Evolutionary conservation across 2,888 invertebrate species (phyloP).

Genomic region (Priocnemis perturbator): DNA sequence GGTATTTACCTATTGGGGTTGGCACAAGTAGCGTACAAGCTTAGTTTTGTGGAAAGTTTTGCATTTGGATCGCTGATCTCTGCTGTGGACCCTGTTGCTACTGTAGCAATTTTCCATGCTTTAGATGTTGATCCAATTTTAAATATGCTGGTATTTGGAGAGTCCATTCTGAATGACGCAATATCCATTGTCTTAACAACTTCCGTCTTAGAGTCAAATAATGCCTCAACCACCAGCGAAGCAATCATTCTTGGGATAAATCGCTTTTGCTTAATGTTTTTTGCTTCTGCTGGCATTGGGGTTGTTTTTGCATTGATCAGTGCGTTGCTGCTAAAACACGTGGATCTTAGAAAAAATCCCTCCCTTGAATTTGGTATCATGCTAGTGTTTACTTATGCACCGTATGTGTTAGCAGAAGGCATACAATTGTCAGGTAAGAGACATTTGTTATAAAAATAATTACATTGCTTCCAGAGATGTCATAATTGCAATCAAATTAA

Average conservation of each 20-base stretch:
- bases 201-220: conserved; percentile 85
- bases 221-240: conserved; percentile 84
- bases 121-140: conserved; percentile 97
- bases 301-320: conserved; percentile 95
- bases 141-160: conserved; percentile 99
- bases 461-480: conserved; percentile 6
- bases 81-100: conserved; percentile 99
- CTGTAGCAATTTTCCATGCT: conserved; percentile 98
- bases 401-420: conserved; percentile 98
- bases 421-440: conserved; percentile 89
- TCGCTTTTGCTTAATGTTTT: conserved; percentile 97
- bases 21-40: conserved; percentile 92
- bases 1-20: conserved; percentile 96
- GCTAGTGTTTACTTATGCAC: conserved; percentile 98
- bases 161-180: conserved; percentile 97
- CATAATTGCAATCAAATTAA: conserved; percentile 8
- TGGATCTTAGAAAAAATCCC: conserved; percentile 97
- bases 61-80: conserved; percentile 99
- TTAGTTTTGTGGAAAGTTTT: conserved; percentile 97
- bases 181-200: conserved; percentile 98
- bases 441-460: neutral
- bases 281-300: conserved; percentile 98
- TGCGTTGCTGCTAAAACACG: conserved; percentile 94
- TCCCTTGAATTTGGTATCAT: conserved; percentile 99
- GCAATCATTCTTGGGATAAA: conserved; percentile 92